Evolutionary conservation across 1,140 invertebrate genomes (phyloP).

Genomic region (Hycleus cichorii): DNA sequence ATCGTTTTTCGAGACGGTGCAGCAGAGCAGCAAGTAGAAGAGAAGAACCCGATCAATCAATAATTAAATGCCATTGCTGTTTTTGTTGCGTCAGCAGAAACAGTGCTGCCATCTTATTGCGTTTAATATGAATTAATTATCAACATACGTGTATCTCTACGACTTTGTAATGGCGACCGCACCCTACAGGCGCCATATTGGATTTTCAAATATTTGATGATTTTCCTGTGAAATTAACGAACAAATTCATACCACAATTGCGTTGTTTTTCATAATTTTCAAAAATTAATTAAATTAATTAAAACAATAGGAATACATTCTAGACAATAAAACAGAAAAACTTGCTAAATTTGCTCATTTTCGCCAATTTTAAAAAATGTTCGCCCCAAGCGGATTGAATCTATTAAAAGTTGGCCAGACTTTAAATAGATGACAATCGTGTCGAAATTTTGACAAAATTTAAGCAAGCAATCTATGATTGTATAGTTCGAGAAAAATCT

Average conservation of each 20-base stretch:
- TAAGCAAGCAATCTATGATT: not conserved
- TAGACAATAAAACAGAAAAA: slow-evolving; percentile 5
- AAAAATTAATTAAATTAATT: too few species aligned
- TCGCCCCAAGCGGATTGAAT: not conserved
- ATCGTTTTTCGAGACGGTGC: too few species aligned
- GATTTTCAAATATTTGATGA: not conserved
- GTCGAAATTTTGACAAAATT: not conserved
- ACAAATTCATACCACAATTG: not conserved
- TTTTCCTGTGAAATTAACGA: slow-evolving; percentile 12
- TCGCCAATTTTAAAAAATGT: not conserved
- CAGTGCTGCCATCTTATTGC: slow-evolving; percentile 7
- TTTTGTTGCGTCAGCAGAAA: not conserved
- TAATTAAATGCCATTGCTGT: not conserved
- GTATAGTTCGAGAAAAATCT: too few species aligned
- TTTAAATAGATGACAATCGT: not conserved
- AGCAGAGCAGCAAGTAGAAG: too few species aligned
- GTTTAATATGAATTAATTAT: not conserved
- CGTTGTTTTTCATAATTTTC: too few species aligned
- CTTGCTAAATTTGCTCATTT: slow-evolving; percentile 11
- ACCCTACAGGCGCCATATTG: slow-evolving; percentile 12
- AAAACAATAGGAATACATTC: not conserved
- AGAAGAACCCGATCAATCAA: not conserved
- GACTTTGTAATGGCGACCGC: slow-evolving; percentile 13
- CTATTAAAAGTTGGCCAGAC: slow-evolving; percentile 9
- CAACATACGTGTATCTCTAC: not conserved